Evolutionary conservation across 1,140 invertebrate genomes (phyloP).

Genomic region (Pectinophora gossypiella): DNA sequence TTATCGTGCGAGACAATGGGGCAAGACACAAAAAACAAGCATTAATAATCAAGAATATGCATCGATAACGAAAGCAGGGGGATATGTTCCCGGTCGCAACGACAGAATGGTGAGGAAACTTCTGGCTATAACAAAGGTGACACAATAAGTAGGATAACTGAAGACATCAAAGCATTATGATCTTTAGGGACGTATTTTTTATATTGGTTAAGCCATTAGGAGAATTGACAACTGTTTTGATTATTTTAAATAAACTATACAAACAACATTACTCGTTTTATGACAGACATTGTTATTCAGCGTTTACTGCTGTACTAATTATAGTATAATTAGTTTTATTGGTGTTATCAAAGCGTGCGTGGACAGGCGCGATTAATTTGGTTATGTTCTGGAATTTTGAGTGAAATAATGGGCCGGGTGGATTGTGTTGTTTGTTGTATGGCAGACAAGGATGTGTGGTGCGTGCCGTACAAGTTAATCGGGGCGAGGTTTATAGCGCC

Average conservation of each 20-base stretch:
- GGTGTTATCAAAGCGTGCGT: constrained; percentile 40
- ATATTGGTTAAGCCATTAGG: too few species aligned
- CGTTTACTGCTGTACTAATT: constrained; percentile 42
- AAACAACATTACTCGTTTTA: background rate
- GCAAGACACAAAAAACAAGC: constrained; percentile 64
- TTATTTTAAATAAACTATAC: background rate
- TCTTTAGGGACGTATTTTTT: background rate
- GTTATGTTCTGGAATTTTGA: constrained; percentile 39
- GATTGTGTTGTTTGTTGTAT: background rate
- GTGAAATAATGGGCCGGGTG: constrained; percentile 27
- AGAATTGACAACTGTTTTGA: constrained; percentile 37
- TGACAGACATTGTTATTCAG: constrained; percentile 29
- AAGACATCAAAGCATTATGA: too few species aligned
- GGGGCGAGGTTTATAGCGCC: constrained; percentile 33
- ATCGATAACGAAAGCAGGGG: constrained; percentile 38
- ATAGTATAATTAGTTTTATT: constrained; percentile 52
- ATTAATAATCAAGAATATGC: constrained; percentile 73
- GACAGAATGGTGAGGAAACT: constrained; percentile 29
- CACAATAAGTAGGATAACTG: too few species aligned
- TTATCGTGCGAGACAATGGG: constrained; percentile 59
- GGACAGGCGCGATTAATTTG: constrained; percentile 36
- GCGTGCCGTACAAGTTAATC: constrained; percentile 37
- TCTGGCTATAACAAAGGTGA: too few species aligned
- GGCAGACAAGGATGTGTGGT: constrained; percentile 24
- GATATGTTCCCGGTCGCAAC: background rate